These are phyloP conservation scores for Enhydra lutris DNA, from an alignment of 2,113 vertebrate species.

Conservation along the genomic window DNA sequence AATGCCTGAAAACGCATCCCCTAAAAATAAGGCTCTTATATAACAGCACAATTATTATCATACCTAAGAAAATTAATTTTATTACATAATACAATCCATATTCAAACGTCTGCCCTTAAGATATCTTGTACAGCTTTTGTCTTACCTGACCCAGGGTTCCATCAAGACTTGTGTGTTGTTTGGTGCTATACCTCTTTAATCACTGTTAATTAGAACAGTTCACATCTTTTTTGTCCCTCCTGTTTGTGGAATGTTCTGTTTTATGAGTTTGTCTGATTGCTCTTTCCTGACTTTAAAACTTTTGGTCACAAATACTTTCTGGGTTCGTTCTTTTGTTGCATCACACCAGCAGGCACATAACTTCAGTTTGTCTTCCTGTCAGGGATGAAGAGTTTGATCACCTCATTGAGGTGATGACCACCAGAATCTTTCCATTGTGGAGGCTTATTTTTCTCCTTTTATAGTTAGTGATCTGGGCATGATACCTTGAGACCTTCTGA, in stretches of 20 bases:
- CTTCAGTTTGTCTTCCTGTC: background rate
- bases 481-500: background rate
- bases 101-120: background rate
- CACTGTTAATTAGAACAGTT: background rate
- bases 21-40: background rate
- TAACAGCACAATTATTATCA: background rate
- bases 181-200: background rate
- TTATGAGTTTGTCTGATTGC: background rate
- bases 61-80: constrained; percentile 14
- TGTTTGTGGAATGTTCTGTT: background rate
- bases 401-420: background rate
- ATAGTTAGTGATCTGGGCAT: background rate
- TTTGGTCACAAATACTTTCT: background rate
- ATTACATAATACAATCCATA: background rate
- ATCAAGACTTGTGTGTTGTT: background rate
- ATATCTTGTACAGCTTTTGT: background rate
- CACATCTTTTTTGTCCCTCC: background rate
- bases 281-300: background rate
- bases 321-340: background rate
- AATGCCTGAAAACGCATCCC: background rate
- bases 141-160: background rate
- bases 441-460: background rate
- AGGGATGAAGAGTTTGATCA: background rate
- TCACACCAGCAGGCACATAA: background rate
- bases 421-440: background rate